Conservation (phyloP, 2,113 vertebrate genomes). For the Felis catus region F.catus_Fca126_mat1.0 CM031413.1:130989501-130990000, state of each 20-base stretch:
- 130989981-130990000: neutral
- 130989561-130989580: neutral
- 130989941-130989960: neutral
- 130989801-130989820: neutral
- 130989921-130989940: neutral
- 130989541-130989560: neutral
- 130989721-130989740: neutral
- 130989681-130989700: neutral
- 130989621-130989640: neutral
- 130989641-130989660: neutral
- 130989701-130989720: neutral
- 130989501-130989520: neutral
- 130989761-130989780: neutral
- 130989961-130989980: neutral
- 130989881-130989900: neutral
- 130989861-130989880: neutral
- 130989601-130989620: neutral
- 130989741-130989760: neutral
- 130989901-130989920: neutral
- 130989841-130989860: neutral
- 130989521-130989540: neutral
- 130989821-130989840: neutral
- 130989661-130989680: neutral
- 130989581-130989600: neutral
- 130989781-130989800: neutral